Evolutionary conservation across 2,888 invertebrate species (phyloP), one percentile per base, ranked within the genome.

Genomic region (Phalera bucephala): DNA sequence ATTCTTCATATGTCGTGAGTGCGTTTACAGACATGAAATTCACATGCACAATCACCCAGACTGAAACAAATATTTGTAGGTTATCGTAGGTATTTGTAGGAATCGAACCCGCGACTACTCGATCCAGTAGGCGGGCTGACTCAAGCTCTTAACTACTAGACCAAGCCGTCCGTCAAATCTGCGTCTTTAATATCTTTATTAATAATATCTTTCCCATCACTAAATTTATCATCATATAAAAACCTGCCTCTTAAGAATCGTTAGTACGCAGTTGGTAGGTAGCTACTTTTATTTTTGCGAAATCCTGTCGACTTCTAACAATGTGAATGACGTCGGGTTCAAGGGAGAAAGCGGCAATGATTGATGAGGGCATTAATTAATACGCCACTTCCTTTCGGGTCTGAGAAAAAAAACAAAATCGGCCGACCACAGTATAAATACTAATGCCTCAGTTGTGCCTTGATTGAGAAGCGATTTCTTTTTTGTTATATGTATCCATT

Each of bases 281-380:
- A 49, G 48, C 36, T 43, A 60, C 53, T 64, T 64, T 69, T 58
- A 65, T 65, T 68, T 64, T 66, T 44, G 55, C 54, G 49, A 49
- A 57, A 55, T 64, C 55, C 54, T 52, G 60, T 68, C 67, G 66
- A 67, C 64, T 76, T 67, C 64, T 67, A 70, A 78, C 79, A 76
- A 75, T 80, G 80, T 68, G 72, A 71, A 66, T 76, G 81, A 80
- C 81, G 78, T 69, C 53, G 70, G 65, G 68, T 71, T 71, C 72
- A 52, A 65, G 65, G 61, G 72, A 71, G 69, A 78, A 70, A 63
- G 65, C 65, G 66, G 74, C 69, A 72, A 79, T 81, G 81, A 82
- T 82, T 82, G 79, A 82, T 81, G 81, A 78, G 70, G 72, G 67
- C 71, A 79, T 73, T 81, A 81, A 80, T 82, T 81, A 81, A 79